Evolutionary conservation across 2,888 invertebrate genomes (phyloP), one percentile per base, ranked within the genome.

Genomic region (Galeopsomyia nigrocyanea): DNA sequence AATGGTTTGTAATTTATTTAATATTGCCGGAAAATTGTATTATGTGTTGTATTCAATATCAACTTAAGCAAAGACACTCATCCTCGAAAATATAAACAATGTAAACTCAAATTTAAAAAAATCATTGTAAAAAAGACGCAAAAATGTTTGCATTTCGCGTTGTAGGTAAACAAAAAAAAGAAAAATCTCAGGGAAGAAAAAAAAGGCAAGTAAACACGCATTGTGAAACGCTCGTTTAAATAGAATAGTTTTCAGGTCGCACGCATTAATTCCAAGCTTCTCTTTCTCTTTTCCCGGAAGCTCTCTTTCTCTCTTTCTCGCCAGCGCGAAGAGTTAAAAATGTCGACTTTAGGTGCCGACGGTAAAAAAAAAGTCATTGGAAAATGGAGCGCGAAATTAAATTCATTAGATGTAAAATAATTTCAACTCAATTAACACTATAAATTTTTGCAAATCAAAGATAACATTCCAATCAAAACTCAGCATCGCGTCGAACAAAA

Each of bases 181-280:
- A 47, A 22, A 17, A 47, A 16, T 19, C 26, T 60, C 50, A 14
- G 3, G 10, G 17, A 13, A 26, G 10, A n/a, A 22, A 47, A 49
- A 50, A 62, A 47, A 21, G 3, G 49, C 5, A 61, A 13, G 53
- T 53, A 39, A 60, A 47, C 55, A 26, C 21, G 55, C 26, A 31
- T 50, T 66, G 61, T 62, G 62, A 71, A 62, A 62, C 16, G 50
- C 51, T 62, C 53, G 71, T 62, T 72, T 72, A 61, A 67, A 66
- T 72, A 72, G 63, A 60, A 72, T 72, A 58, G 62, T 63, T 64
- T 72, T 47, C 68, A 72, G 72, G 72, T 72, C 67, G 57, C 21
- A 13, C 14, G 14, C 39, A 39, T n/a, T n/a, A n/a, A n/a, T 47
- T 49, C 49, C 61, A 55, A 16, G 46, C n/a, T 17, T 17, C 19